Conservation (phyloP, 2,888 invertebrate genomes). For the Sarcophaga subvicina region DNA sequence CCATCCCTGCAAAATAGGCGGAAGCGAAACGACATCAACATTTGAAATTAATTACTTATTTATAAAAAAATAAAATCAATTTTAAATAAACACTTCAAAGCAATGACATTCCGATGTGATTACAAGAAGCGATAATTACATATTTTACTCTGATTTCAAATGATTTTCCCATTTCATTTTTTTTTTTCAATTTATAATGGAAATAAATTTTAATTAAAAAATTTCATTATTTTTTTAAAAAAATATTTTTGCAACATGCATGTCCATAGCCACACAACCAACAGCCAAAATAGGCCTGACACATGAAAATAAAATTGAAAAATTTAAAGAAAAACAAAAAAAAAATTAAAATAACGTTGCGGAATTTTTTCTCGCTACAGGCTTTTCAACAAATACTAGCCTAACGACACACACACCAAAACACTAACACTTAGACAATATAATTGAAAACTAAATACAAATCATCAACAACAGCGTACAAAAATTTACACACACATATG, state of each 20-base stretch:
- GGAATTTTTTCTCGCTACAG: constrained; percentile 43
- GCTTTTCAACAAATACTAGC: constrained; percentile 29
- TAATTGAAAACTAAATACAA: constrained; percentile 29
- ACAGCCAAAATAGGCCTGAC: constrained; percentile 60
- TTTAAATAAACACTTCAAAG: constrained; percentile 1
- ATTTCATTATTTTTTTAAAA: not conserved
- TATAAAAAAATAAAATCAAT: not conserved
- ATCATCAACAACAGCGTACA: not conserved
- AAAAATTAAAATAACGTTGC: constrained; percentile 37
- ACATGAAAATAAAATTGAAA: constrained; percentile 59
- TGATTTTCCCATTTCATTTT: not conserved
- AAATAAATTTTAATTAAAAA: constrained; percentile 51
- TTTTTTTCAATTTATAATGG: constrained; percentile 6
- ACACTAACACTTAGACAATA: not conserved
- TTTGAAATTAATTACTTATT: no score
- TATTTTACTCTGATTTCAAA: not conserved
- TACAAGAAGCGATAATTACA: no score
- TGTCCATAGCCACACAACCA: constrained; percentile 32
- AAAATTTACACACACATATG: not conserved
- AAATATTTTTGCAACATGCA: constrained; percentile 16
- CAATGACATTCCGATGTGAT: no score
- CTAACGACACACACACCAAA: constrained; percentile 10
- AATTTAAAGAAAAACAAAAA: constrained; percentile 6
- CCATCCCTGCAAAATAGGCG: no score
- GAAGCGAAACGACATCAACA: no score